These are phyloP conservation scores for Nymphalis io DNA, from an alignment of 1,140 invertebrate genomes.

Conservation along the genomic window DNA sequence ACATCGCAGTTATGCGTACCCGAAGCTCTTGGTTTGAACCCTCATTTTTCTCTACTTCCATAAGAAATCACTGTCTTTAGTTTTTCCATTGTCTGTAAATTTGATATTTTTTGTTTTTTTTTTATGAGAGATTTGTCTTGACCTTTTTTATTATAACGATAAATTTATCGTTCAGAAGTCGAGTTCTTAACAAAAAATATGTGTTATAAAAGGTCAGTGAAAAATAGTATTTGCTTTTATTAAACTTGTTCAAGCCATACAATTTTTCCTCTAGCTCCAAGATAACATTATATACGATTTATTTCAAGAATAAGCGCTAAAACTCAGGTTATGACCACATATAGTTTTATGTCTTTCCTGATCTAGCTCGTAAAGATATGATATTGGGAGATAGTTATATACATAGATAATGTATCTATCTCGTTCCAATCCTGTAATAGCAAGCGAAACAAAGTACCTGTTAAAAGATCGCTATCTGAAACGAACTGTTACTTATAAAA, in stretches of 20 bases:
- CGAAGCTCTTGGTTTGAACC: conserved; percentile 38
- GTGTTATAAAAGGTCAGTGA: neutral
- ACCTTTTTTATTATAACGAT: neutral
- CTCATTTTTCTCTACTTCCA: conserved; percentile 49
- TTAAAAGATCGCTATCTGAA: conserved; percentile 16
- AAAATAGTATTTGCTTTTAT: conserved; percentile 11
- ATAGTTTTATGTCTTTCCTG: conserved; percentile 29
- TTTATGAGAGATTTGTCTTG: neutral
- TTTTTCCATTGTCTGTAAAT: conserved; percentile 13
- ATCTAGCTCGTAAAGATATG: conserved; percentile 28
- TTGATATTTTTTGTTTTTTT: conserved; percentile 8
- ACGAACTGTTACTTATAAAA: neutral
- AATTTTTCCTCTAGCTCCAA: conserved; percentile 10
- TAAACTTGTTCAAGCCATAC: conserved; percentile 5
- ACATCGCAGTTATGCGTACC: conserved; percentile 50
- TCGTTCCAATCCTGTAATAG: conserved; percentile 6
- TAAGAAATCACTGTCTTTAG: conserved; percentile 34
- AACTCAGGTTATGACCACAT: conserved; percentile 26
- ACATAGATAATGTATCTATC: conserved; percentile 4
- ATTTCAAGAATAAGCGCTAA: conserved; percentile 25
- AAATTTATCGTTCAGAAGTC: neutral
- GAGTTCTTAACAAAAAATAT: too few relatives aligned
- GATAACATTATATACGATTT: conserved; percentile 22
- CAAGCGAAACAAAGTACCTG: conserved; percentile 8
- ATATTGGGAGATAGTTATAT: conserved; percentile 25